Evolutionary conservation across 1,140 invertebrate genomes (phyloP).

Genomic region (Calephelis virginiensis): DNA sequence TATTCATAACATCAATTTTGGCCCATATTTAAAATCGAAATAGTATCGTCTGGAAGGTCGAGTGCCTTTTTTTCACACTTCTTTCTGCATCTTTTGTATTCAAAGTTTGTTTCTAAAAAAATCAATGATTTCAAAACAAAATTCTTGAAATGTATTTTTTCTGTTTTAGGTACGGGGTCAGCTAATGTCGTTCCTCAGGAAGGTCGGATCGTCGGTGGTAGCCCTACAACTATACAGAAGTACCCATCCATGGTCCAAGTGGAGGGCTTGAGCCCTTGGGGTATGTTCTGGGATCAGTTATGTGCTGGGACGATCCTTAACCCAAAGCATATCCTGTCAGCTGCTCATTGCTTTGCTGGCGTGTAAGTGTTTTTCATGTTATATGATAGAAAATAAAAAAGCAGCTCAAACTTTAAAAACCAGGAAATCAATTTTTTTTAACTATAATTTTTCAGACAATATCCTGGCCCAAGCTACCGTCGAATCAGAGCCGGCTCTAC

Average conservation of each 20-base stretch:
- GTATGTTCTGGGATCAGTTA: conserved; percentile 36
- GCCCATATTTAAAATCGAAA: too few relatives aligned
- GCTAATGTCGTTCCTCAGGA: not conserved
- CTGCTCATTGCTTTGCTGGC: conserved; percentile 49
- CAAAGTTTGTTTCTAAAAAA: too few relatives aligned
- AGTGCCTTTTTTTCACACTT: too few relatives aligned
- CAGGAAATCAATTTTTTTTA: too few relatives aligned
- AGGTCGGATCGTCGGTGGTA: conserved; percentile 41
- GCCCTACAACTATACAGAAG: conserved; percentile 32
- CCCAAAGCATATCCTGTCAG: conserved; percentile 38
- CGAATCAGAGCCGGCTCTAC: conserved; percentile 41
- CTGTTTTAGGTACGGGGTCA: not conserved
- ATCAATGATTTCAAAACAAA: too few relatives aligned
- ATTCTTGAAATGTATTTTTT: too few relatives aligned
- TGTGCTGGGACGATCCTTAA: conserved; percentile 49
- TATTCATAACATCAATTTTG: too few relatives aligned
- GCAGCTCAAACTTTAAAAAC: too few relatives aligned
- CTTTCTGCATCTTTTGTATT: too few relatives aligned
- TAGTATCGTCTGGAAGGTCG: too few relatives aligned
- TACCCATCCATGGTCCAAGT: conserved; percentile 45
- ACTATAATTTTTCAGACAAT: too few relatives aligned
- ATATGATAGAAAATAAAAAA: too few relatives aligned
- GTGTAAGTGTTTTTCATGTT: conserved; percentile 32
- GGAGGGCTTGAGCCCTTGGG: conserved; percentile 26
- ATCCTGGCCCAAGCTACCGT: conserved; percentile 16